Base-by-base conservation (phyloP, 1,140 invertebrate species). In the Zaprionus davidi region DNA sequence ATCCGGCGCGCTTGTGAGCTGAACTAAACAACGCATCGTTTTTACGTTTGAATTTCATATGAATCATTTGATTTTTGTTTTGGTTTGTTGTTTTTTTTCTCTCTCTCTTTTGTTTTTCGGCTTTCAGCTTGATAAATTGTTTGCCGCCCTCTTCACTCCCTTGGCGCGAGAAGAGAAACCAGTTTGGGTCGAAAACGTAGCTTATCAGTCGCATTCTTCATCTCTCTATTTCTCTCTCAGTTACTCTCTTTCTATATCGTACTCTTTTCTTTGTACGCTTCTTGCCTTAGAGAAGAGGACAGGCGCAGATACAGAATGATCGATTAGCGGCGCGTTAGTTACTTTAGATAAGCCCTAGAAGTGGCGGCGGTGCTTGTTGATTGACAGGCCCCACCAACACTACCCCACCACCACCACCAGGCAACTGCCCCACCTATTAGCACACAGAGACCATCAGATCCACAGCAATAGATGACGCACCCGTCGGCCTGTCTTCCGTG, bases 21-120 rank as follows among this genome's bases (percentile, higher is more conserved):
- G 53, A 77, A 65, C 65, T 70, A 75, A 71, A 76, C 77, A 79
- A 79, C 73, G 77, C 77, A 76, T 79, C 73, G 65, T 71, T 66
- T 79, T 79, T 79, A 79, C 77, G 74, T 79, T 76, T 79, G 73
- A 79, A 79, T 76, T 79, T 79, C 11, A 62, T 76, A 79, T 79
- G 77, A 79, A 76, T 79, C 77, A 79, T 65, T 76, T 71, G 15
- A 31, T 51, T 51, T 71, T 71, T 55, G 59, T 24, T 60, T 74
- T 73, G 24, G 58, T 66, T 73, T 62, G 49, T 34, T 65, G 36
- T 71, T 66, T 34, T n/a, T 67, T 67, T 59, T 38, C 22, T 5
- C 17, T 28, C 28, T 64, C 44, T 31, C 22, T 65, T 36, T 65
- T 56, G 36, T 22, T 62, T 22, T 56, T 46, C 41, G 41, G 22